phyloP scores from a whole-genome alignment of 2,888 invertebrate species.

The Phoenoteleia sp. region DNA sequence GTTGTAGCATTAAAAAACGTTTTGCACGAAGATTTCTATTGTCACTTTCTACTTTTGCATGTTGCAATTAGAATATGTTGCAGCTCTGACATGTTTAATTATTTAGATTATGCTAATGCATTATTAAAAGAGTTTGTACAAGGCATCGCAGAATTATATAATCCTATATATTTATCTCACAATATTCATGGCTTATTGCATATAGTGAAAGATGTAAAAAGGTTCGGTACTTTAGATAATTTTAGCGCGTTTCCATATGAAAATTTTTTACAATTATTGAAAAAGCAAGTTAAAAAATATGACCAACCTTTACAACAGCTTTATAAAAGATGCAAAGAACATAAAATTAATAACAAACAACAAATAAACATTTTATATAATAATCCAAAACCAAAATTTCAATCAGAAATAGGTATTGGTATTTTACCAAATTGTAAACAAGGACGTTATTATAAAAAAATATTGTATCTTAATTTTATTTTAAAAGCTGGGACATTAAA shows the following conservation, averaged over 20 bases:
- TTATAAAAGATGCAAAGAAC: neutral
- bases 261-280: conserved; percentile 17
- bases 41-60: conserved; percentile 34
- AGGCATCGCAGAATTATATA: neutral
- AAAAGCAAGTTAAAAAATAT: neutral
- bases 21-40: conserved; percentile 7
- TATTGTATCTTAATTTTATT: no score
- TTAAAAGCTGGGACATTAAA: no score
- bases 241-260: conserved; percentile 29
- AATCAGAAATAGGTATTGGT: no score
- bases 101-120: conserved; percentile 24
- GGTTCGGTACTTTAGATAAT: conserved; percentile 2
- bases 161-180: neutral
- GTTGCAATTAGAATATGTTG: conserved; percentile 26
- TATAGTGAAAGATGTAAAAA: neutral
- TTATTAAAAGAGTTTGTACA: conserved; percentile 38
- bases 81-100: neutral
- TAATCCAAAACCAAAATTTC: no score
- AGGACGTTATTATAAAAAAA: no score
- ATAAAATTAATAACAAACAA: no score
- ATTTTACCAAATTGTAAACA: no score
- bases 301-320: conserved; percentile 9
- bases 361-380: no score
- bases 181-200: conserved; percentile 5
- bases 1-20: conserved; percentile 7